These are phyloP conservation scores for Crossocerus cetratus DNA, from an alignment of 2,888 invertebrate species.

Conservation along the genomic window DNA sequence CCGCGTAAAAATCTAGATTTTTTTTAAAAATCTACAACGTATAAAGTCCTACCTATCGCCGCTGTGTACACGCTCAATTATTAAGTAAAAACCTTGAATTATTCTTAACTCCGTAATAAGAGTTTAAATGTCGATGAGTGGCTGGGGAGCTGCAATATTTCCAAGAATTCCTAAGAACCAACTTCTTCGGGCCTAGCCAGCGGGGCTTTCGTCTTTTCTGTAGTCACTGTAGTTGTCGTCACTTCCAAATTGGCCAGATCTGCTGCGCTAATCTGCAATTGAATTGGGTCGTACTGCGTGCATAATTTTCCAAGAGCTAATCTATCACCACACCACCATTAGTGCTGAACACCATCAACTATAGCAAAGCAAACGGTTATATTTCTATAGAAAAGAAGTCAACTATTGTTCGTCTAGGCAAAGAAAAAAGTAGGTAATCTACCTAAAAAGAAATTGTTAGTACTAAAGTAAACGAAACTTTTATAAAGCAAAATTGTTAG, in stretches of 20 bases:
- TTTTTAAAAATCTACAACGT: conserved; percentile 66
- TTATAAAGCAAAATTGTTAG: conserved; percentile 16
- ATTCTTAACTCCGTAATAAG: conserved; percentile 29
- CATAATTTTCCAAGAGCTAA: neutral
- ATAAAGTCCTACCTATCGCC: conserved; percentile 66
- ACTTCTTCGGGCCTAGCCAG: conserved; percentile 74
- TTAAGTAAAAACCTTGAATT: conserved; percentile 51
- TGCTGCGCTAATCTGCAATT: conserved; percentile 73
- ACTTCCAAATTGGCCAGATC: conserved; percentile 74
- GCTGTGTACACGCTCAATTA: conserved; percentile 64
- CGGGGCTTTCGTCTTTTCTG: conserved; percentile 74
- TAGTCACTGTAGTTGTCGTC: conserved; percentile 73
- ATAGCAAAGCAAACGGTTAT: conserved; percentile 20
- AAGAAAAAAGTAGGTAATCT: too few relatives aligned
- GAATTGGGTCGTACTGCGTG: too few relatives aligned
- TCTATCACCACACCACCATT: too few relatives aligned
- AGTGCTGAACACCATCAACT: conserved; percentile 11
- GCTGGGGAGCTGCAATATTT: conserved; percentile 32
- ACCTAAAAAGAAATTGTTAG: too few relatives aligned
- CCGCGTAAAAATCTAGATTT: conserved; percentile 71
- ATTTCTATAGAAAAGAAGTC: conserved; percentile 19
- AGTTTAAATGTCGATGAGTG: conserved; percentile 37
- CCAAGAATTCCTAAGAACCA: conserved; percentile 66
- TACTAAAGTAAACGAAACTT: too few relatives aligned
- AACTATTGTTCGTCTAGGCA: too few relatives aligned